Conservation (phyloP, 2,797 vertebrate genomes). For the Leptatherina wallacei region DNA sequence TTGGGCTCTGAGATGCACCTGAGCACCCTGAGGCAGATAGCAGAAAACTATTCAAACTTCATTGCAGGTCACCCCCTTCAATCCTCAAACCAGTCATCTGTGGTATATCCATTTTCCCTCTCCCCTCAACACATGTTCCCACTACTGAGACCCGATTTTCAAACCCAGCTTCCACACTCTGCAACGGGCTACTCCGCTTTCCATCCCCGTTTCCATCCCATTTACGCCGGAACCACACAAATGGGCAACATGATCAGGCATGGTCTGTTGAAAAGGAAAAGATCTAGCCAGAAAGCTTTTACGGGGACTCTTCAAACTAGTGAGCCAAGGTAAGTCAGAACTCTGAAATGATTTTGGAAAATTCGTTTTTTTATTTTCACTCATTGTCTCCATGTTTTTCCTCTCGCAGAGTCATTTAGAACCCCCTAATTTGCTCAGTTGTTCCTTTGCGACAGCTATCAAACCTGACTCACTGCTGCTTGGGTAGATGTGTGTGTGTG, state of each 20-base stretch:
- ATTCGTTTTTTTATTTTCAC: slow-evolving; percentile 26
- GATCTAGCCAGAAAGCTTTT: slow-evolving; percentile 37
- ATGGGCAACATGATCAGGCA: slow-evolving; percentile 60
- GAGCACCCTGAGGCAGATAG: slow-evolving; percentile 64
- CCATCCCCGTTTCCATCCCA: slow-evolving; percentile 58
- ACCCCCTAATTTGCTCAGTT: slow-evolving; percentile 68
- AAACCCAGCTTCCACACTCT: slow-evolving; percentile 59
- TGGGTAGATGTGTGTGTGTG: slow-evolving; percentile 43
- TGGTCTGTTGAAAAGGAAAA: slow-evolving; percentile 61
- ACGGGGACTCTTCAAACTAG: slow-evolving; percentile 40
- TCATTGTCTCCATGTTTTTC: slow-evolving; percentile 59
- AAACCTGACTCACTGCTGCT: slow-evolving; percentile 70
- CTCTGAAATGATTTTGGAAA: slow-evolving; percentile 45
- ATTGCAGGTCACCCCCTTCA: slow-evolving; percentile 62
- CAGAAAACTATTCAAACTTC: slow-evolving; percentile 72
- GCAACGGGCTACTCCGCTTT: slow-evolving; percentile 59
- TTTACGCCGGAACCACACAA: slow-evolving; percentile 45
- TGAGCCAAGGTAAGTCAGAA: slow-evolving; percentile 74
- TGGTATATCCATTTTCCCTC: slow-evolving; percentile 66
- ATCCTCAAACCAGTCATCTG: slow-evolving; percentile 50
- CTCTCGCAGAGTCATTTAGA: slow-evolving; percentile 50
- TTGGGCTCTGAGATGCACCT: slow-evolving; percentile 62
- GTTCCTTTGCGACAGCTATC: slow-evolving; percentile 56
- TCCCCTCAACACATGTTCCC: slow-evolving; percentile 68
- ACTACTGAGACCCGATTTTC: slow-evolving; percentile 65